A percentile compares a stretch with the other conserved stretches of the same genome.
Conservation (phyloP, 2,113 vertebrate genomes). For the Pygoscelis adeliae region DNA sequence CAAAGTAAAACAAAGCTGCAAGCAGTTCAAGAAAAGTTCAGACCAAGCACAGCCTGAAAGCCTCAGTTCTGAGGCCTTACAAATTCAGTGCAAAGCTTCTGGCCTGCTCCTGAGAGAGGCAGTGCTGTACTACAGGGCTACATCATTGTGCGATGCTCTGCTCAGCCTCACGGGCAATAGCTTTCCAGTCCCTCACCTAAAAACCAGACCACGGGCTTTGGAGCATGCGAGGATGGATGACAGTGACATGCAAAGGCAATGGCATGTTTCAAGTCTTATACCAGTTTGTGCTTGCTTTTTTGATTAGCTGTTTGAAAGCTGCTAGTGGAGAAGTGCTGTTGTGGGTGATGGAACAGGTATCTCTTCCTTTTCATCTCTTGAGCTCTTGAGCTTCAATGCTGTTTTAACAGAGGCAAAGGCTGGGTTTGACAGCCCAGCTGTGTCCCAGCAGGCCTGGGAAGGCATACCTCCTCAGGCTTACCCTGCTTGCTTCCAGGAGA, state of each 20-base stretch:
- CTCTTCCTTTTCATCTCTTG: neutral
- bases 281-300: neutral
- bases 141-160: neutral
- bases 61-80: neutral
- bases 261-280: neutral
- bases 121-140: neutral
- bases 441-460: neutral
- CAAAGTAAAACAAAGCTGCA: neutral
- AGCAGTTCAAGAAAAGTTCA: neutral
- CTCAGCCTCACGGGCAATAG: neutral
- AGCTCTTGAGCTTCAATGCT: neutral
- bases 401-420: neutral
- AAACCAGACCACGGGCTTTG: neutral
- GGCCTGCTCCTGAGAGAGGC: neutral
- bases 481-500: neutral
- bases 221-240: neutral
- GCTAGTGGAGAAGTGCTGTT: neutral
- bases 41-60: neutral
- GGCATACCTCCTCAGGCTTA: neutral
- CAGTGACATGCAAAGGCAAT: neutral
- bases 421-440: neutral
- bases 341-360: neutral
- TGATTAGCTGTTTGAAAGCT: neutral
- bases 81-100: neutral
- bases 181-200: neutral